Conservation (phyloP, 2,113 vertebrate genomes). For the Oreochromis niloticus region DNA sequence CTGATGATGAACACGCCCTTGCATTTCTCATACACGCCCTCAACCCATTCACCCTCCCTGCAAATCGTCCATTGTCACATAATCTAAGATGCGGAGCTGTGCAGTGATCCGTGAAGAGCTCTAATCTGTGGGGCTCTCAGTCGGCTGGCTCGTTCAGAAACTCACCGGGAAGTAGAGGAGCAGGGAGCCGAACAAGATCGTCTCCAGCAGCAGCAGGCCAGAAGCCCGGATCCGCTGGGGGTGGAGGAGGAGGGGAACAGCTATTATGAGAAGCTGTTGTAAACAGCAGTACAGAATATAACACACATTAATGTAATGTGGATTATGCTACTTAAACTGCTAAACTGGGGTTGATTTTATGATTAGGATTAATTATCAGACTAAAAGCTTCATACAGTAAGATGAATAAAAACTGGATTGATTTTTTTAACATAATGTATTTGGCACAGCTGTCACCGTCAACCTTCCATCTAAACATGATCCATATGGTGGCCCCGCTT, state of each 20-base stretch:
- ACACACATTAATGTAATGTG: neutral
- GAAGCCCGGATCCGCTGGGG: slow-evolving; percentile 86
- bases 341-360: neutral
- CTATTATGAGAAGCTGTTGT: neutral
- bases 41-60: neutral
- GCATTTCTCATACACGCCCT: neutral
- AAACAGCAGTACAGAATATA: neutral
- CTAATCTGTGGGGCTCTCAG: slow-evolving; percentile 31
- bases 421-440: neutral
- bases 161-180: slow-evolving; percentile 97
- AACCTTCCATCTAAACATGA: neutral
- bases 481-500: neutral
- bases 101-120: slow-evolving; percentile 59
- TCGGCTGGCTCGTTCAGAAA: slow-evolving; percentile 5
- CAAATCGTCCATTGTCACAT: slow-evolving; percentile 54
- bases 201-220: slow-evolving; percentile 87
- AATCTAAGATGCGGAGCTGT: slow-evolving; percentile 38
- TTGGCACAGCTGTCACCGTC: neutral
- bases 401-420: neutral
- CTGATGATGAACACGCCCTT: neutral
- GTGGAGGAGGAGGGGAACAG: neutral
- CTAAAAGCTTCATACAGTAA: neutral
- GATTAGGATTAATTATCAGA: neutral
- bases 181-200: slow-evolving; percentile 90
- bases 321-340: neutral